These are phyloP conservation scores for Xiphorhynchus elegans DNA, from an alignment of 2,113 vertebrate genomes.

Conservation along the genomic window DNA sequence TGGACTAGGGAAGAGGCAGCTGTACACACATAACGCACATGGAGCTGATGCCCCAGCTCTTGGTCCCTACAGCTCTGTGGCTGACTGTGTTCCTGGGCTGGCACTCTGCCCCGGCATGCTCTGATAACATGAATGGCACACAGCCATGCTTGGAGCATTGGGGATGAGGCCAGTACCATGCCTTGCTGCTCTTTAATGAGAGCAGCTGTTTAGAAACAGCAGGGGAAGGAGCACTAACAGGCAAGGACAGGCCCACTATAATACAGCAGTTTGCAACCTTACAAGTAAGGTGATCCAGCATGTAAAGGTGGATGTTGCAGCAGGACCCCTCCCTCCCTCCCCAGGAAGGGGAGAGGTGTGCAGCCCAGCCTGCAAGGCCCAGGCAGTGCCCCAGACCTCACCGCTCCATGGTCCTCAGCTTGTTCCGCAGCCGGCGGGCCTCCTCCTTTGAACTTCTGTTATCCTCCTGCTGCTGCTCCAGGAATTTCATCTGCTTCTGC, in stretches of 20 bases:
- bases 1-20: neutral
- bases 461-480: constrained; percentile 89
- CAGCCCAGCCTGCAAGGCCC: neutral
- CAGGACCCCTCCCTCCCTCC: neutral
- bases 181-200: neutral
- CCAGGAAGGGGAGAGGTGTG: neutral
- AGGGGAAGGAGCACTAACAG: neutral
- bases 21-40: neutral
- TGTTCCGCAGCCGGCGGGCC: constrained; percentile 79
- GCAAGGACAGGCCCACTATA: neutral
- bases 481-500: constrained; percentile 93
- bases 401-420: constrained; percentile 89
- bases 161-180: neutral
- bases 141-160: neutral
- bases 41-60: neutral
- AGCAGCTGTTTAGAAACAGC: neutral
- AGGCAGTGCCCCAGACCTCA: constrained; percentile 21
- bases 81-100: neutral
- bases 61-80: neutral
- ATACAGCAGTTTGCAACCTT: neutral
- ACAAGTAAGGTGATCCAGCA: neutral
- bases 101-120: neutral
- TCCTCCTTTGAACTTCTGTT: constrained; percentile 87
- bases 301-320: neutral
- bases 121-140: neutral